Evolutionary conservation across 2,888 invertebrate genomes (phyloP).

Genomic region (Eupithecia insigniata): DNA sequence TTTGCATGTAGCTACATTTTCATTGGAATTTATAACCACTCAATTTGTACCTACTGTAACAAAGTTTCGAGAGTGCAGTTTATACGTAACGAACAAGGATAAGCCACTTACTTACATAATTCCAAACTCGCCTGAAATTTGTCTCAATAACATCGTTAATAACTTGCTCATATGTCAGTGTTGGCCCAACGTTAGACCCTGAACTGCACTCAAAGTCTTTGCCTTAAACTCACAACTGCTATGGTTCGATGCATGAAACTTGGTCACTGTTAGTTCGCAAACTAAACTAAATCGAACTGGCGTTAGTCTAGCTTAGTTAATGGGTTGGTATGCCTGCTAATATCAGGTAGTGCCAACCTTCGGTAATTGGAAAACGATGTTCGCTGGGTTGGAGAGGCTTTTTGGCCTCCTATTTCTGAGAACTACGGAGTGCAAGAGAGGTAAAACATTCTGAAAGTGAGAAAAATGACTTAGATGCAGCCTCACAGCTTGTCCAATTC

Average conservation of each 20-base stretch:
- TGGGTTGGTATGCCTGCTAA: slow-evolving; percentile 33
- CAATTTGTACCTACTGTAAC: too few relatives aligned
- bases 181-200: slow-evolving; percentile 48
- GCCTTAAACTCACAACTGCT: slow-evolving; percentile 57
- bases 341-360: slow-evolving; percentile 17
- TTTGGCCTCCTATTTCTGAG: neutral
- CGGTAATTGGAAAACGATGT: slow-evolving; percentile 33
- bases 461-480: neutral
- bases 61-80: neutral
- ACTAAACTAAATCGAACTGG: slow-evolving; percentile 60
- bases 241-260: slow-evolving; percentile 60
- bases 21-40: too few relatives aligned
- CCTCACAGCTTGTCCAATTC: neutral
- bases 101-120: slow-evolving; percentile 16
- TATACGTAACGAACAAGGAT: neutral
- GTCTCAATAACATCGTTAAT: slow-evolving; percentile 61
- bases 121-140: slow-evolving; percentile 47
- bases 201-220: slow-evolving; percentile 36
- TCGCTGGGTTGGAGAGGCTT: neutral
- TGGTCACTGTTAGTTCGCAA: slow-evolving; percentile 55
- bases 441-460: neutral
- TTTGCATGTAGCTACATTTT: too few relatives aligned
- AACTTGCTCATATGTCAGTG: slow-evolving; percentile 55
- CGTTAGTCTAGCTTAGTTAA: slow-evolving; percentile 47
- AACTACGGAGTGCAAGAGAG: neutral